Conservation (phyloP, 1,140 invertebrate species). For the Drosophila rhopaloa region DNA sequence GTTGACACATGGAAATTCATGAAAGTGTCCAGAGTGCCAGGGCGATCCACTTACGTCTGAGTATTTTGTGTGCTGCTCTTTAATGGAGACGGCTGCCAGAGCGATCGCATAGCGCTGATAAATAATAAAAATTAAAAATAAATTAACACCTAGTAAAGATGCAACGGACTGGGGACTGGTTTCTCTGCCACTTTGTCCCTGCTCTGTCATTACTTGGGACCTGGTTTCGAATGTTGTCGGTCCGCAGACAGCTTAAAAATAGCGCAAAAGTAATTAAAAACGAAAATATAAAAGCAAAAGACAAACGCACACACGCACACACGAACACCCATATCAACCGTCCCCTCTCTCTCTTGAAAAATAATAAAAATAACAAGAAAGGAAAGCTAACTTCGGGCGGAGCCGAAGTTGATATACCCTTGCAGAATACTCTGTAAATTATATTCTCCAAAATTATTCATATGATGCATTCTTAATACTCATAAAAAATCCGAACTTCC, state of each 20-base stretch:
- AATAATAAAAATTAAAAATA: conserved; percentile 84
- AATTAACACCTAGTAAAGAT: conserved; percentile 82
- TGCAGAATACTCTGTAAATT: no score
- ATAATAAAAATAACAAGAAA: conserved; percentile 30
- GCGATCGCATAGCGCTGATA: conserved; percentile 71
- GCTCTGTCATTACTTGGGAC: conserved; percentile 39
- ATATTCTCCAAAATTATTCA: no score
- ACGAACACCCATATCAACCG: conserved; percentile 9
- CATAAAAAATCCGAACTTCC: no score
- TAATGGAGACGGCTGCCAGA: conserved; percentile 43
- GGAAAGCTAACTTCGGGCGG: no score
- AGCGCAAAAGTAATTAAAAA: conserved; percentile 82
- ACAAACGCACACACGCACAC: conserved; percentile 52
- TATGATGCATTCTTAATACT: no score
- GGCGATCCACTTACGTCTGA: conserved; percentile 31
- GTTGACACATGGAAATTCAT: conserved; percentile 6
- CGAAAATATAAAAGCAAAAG: conserved; percentile 65
- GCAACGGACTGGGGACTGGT: conserved; percentile 21
- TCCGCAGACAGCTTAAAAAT: conserved; percentile 72
- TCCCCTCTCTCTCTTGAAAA: conserved; percentile 36
- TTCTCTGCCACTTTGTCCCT: conserved; percentile 21
- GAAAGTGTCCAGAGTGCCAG: not conserved
- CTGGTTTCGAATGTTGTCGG: conserved; percentile 39
- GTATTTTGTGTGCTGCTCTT: conserved; percentile 31
- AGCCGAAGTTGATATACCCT: no score